Percentiles rank a stretch among this genome's conserved stretches.
Evolutionary conservation across 2,797 vertebrate genomes (phyloP).

Genomic region (Onychomys leucogaster): DNA sequence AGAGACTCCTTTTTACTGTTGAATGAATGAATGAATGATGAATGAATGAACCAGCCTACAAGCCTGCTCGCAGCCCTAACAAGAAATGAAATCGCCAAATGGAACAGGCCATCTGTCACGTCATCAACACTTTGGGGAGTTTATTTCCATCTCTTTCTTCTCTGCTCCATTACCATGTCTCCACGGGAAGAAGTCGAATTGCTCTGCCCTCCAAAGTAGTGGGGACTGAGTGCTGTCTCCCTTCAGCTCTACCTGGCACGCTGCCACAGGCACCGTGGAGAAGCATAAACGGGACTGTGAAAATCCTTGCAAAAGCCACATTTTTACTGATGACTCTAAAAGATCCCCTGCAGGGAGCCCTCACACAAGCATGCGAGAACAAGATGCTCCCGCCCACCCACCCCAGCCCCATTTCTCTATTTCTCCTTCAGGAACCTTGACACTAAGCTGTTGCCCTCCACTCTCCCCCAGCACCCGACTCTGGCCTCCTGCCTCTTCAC

Average conservation of each 20-base stretch:
- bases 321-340: slow-evolving; percentile 31
- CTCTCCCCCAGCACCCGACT: accelerated
- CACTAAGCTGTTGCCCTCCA: accelerated
- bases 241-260: neutral
- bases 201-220: neutral
- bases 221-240: neutral
- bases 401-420: neutral
- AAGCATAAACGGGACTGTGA: neutral
- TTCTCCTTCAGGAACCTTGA: neutral
- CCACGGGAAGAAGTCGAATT: neutral
- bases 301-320: slow-evolving; percentile 49
- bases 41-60: neutral
- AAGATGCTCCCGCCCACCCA: neutral
- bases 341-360: neutral
- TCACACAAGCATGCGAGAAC: neutral
- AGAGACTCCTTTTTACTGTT: neutral
- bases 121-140: neutral
- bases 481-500: neutral
- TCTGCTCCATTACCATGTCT: neutral
- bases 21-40: neutral
- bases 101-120: neutral
- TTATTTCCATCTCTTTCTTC: neutral
- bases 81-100: neutral
- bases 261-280: neutral
- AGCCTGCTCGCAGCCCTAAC: neutral